These are phyloP conservation scores for Macrobrachium rosenbergii DNA, from an alignment of 1,140 invertebrate genomes.

Conservation along the genomic window DNA sequence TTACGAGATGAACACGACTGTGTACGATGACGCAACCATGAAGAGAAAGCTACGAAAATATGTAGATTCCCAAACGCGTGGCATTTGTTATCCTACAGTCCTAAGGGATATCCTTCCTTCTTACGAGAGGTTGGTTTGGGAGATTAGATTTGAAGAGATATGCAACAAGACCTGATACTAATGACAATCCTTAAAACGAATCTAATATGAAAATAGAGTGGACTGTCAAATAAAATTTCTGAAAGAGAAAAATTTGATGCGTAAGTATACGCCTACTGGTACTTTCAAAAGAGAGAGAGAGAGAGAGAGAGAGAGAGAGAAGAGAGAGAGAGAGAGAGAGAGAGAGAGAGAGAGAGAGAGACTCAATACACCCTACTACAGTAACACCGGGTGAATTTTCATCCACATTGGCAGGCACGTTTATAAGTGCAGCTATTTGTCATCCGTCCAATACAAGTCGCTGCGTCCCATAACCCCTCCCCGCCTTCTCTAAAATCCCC, in stretches of 20 bases:
- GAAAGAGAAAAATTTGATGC: not conserved
- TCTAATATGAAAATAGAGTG: too few relatives aligned
- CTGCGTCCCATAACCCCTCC: too few relatives aligned
- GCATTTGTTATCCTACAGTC: too few relatives aligned
- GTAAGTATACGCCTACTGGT: not conserved
- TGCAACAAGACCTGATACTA: too few relatives aligned
- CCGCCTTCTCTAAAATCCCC: too few relatives aligned
- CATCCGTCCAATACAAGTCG: constrained; percentile 37
- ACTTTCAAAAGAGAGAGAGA: not conserved
- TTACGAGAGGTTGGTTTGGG: too few relatives aligned
- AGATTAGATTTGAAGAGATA: too few relatives aligned
- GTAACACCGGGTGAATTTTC: constrained; percentile 45
- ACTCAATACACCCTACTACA: not conserved
- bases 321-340: constrained; percentile 5
- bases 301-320: constrained; percentile 2
- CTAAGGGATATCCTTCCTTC: too few relatives aligned
- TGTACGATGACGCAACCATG: not conserved
- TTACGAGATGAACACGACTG: not conserved
- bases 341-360: not conserved
- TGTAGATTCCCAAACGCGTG: too few relatives aligned
- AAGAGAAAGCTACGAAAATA: not conserved
- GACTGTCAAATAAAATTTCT: too few relatives aligned
- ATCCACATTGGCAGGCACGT: constrained; percentile 41
- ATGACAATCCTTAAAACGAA: too few relatives aligned
- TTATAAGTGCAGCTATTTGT: constrained; percentile 52